Evolutionary conservation across 2,797 vertebrate species (phyloP), one percentile per base, ranked within the genome.

Genomic region (Gallinago nigripennis): DNA sequence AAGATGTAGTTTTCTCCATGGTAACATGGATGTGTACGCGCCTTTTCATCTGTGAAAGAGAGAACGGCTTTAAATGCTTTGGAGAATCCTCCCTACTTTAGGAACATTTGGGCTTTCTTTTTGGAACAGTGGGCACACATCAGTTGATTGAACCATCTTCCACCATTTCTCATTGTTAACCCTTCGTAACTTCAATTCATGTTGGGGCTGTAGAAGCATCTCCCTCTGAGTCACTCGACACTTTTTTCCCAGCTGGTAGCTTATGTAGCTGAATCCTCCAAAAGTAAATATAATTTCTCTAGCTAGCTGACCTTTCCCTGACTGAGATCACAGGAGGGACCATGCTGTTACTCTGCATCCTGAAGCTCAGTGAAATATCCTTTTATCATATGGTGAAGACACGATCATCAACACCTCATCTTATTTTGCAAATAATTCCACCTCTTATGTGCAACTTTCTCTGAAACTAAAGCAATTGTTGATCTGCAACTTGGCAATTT

Each of bases 41-140:
- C 48, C 66, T 94, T 95, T 94, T 94, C 33, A 94, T 91, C 95
- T 95, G 64, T 86, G 85, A 92, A 94, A 82, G 0, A 90, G 73
- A 94, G 72, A 95, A 86, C 68, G 45, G 60, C 70, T 96, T 92
- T 70, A 86, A 92, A 86, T 88, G 88, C 82, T 94, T 94, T 95
- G 95, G 92, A 82, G 70, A 88, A 92, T 86, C 87, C 83, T 96
- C 80, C 85, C 70, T 61, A 92, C 92, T 95, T 96, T 94, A 70
- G 91, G 85, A 96, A 79, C 20, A 10, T 90, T 77, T 79, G 65
- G 92, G 73, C 72, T 95, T 92, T 87, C 70, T 80, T 78, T 96
- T 82, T 80, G 77, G 91, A 94, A 72, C 79, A 84, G 82, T 94
- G 72, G 53, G 77, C 82, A 80, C 27, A 28, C 82, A 90, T 88